Conservation (phyloP, 2,888 invertebrate genomes). For the Erebia epiphron region DNA sequence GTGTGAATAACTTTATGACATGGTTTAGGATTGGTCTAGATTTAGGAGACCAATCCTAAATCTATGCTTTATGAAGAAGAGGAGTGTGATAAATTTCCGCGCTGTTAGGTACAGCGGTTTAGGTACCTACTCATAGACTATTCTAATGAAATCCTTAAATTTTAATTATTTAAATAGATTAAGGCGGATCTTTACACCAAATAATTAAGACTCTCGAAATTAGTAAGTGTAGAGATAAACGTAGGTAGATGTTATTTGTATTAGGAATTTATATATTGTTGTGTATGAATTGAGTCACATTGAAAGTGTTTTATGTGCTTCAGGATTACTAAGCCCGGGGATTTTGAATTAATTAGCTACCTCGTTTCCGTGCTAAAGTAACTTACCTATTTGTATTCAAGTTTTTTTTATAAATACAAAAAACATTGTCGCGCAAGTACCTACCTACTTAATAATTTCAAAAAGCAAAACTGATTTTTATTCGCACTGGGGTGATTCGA, state of each 20-base stretch:
- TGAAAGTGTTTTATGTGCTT: slow-evolving; percentile 38
- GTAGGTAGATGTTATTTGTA: slow-evolving; percentile 74
- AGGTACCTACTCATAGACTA: slow-evolving; percentile 24
- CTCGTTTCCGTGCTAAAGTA: slow-evolving; percentile 6
- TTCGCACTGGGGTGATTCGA: background rate
- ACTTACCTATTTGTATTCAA: background rate
- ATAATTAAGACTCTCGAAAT: slow-evolving; percentile 73
- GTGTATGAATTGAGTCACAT: slow-evolving; percentile 51
- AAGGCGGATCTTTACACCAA: slow-evolving; percentile 82
- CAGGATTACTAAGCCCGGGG: slow-evolving; percentile 40
- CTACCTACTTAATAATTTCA: background rate
- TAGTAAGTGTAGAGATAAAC: slow-evolving; percentile 69
- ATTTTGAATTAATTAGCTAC: slow-evolving; percentile 23
- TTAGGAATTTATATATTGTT: slow-evolving; percentile 57
- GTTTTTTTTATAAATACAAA: slow-evolving; percentile 7
- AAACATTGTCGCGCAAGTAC: slow-evolving; percentile 16
- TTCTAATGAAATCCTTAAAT: slow-evolving; percentile 30
- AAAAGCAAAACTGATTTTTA: background rate
- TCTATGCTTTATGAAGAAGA: too few species aligned
- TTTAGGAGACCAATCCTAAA: too few species aligned
- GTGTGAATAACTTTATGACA: slow-evolving; percentile 35
- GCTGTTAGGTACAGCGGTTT: slow-evolving; percentile 29
- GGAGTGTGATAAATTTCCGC: slow-evolving; percentile 35
- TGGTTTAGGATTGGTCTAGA: too few species aligned
- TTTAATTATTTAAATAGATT: slow-evolving; percentile 57